Evolutionary conservation across 2,797 vertebrate genomes (phyloP), one percentile per base, ranked within the genome.

Genomic region (Centroberyx gerrardi): DNA sequence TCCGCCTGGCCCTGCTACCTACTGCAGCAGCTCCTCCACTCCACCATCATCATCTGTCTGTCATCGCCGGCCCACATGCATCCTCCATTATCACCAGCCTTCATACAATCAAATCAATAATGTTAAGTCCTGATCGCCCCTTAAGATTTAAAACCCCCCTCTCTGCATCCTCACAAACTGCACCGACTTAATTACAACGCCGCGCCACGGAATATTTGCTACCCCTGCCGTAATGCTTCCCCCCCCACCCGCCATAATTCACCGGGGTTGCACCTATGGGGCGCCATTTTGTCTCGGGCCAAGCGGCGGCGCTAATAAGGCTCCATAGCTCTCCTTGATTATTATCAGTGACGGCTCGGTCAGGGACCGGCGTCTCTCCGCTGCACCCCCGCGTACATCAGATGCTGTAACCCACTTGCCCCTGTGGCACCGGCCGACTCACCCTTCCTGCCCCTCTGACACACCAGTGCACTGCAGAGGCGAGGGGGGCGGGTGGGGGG

Each of bases 261-360:
- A 92, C 90, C 83, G 80, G 74, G 58, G 48, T 56, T 78, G 85
- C 86, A 89, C 90, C 88, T 91, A 81, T 67, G 74, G 82, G 90
- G 89, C 73, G 78, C 87, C 89, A 86, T 90, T 92, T 90, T 90
- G 86, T 85, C 76, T 78, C 69, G 80, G 22, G 86, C 84, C 91
- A 90, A 93, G 85, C 74, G 22, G 85, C 68, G 29, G 85, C 49
- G 69, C 85, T 94, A 94, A 94, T 94, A 89, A 90, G 90, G 73
- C 91, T 91, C 89, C 81, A 90, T 93, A 91, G 92, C 90, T 93
- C 90, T 92, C 80, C 75, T 74, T 71, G 84, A 90, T 94, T 92
- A 93, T 94, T 93, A 93, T 91, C 90, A 89, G 83, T 92, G 93
- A 94, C 91, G 90, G 90, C 84, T 44, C 74, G 85, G 91, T 92